A percentile compares a stretch with the other conserved stretches of the same genome.
These are phyloP conservation scores for Neosilurus hyrtlii DNA, from an alignment of 2,797 vertebrate species.

Conservation along the genomic window DNA sequence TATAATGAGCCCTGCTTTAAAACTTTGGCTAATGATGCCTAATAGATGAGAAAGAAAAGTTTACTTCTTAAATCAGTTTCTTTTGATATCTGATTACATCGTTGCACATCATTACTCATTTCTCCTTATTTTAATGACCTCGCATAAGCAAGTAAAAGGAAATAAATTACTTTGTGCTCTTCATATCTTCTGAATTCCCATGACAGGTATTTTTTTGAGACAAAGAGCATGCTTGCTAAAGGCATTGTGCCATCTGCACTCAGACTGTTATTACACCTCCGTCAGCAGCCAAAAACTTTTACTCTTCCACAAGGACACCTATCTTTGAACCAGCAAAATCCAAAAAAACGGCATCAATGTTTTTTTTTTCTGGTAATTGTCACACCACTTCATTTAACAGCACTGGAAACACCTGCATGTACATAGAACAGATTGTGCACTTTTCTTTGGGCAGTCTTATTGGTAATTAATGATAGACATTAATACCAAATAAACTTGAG, in stretches of 20 bases:
- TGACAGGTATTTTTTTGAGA: neutral
- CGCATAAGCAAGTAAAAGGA: neutral
- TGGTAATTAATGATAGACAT: neutral
- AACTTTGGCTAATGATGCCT: neutral
- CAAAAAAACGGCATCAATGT: neutral
- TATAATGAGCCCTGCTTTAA: neutral
- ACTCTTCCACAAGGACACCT: neutral
- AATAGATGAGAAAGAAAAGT: neutral
- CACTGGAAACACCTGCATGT: neutral
- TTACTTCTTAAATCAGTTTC: neutral
- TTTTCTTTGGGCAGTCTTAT: neutral
- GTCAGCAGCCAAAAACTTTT: conserved; percentile 21
- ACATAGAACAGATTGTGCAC: too few relatives aligned
- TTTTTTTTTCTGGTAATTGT: neutral
- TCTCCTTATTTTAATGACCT: neutral
- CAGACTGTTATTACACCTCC: conserved; percentile 12
- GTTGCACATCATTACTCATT: neutral
- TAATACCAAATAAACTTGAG: too few relatives aligned
- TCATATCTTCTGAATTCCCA: neutral
- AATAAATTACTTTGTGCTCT: neutral
- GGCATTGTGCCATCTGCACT: conserved; percentile 11
- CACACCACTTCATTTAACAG: neutral
- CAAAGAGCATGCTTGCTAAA: neutral
- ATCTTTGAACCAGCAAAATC: neutral
- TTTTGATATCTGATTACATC: neutral